Evolutionary conservation across 2,113 vertebrate species (phyloP).

Genomic region (Dipodomys ordii): DNA sequence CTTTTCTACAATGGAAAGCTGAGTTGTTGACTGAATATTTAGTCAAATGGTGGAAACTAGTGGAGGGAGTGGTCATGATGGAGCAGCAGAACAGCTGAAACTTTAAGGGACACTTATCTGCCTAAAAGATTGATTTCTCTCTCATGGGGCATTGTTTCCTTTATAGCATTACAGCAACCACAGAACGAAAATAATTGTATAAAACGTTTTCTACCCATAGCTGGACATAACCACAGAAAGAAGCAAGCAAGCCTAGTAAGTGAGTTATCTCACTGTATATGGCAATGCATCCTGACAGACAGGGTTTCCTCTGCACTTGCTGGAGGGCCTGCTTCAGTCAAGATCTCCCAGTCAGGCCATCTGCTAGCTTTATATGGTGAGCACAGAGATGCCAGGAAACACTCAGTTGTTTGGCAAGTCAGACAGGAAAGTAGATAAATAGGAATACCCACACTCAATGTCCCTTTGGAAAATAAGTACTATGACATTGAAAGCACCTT

Average conservation of each 20-base stretch:
- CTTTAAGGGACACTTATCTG: conserved; percentile 51
- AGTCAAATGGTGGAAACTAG: neutral
- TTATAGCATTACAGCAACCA: neutral
- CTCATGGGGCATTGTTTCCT: conserved; percentile 28
- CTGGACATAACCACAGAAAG: neutral
- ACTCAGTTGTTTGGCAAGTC: conserved; percentile 58
- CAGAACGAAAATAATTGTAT: neutral
- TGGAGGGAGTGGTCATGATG: neutral
- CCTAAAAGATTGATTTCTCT: neutral
- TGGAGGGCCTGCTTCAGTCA: conserved; percentile 58
- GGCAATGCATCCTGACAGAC: conserved; percentile 31
- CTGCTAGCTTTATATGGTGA: conserved; percentile 80
- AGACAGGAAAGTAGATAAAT: neutral
- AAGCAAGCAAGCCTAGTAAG: conserved; percentile 12
- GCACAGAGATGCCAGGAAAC: conserved; percentile 61
- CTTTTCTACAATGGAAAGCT: conserved; percentile 14
- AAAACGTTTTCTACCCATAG: conserved; percentile 36
- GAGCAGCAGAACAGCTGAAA: neutral
- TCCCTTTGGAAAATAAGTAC: conserved; percentile 60
- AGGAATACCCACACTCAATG: conserved; percentile 7
- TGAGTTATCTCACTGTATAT: conserved; percentile 57
- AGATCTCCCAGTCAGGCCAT: conserved; percentile 27
- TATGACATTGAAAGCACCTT: neutral
- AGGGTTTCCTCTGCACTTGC: conserved; percentile 49
- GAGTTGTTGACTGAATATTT: conserved; percentile 25